These are phyloP conservation scores for Threskiornis aethiopicus DNA, from an alignment of 2,797 vertebrate species.

Conservation along the genomic window DNA sequence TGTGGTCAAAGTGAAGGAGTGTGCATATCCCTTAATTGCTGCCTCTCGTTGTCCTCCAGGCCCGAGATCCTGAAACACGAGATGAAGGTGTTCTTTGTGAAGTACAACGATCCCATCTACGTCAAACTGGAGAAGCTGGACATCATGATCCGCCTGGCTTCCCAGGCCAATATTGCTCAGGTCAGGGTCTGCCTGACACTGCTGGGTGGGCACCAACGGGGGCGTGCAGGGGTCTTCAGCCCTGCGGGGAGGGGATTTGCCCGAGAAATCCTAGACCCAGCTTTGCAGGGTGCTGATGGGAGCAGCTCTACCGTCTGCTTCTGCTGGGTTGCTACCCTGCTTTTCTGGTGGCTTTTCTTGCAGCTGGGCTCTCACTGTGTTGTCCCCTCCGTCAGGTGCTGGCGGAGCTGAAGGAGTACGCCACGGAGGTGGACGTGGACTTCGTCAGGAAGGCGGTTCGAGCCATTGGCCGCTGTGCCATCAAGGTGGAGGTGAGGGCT, in stretches of 20 bases:
- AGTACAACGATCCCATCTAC: slow-evolving; percentile 98
- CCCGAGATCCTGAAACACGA: slow-evolving; percentile 97
- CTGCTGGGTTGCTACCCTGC: rapidly evolving
- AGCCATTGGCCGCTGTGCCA: slow-evolving; percentile 96
- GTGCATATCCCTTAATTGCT: rapidly evolving
- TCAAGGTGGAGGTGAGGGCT: slow-evolving; percentile 93
- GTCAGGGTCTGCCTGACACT: slow-evolving; percentile 52
- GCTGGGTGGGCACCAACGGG: neutral
- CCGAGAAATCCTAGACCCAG: no score
- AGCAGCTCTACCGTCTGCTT: neutral
- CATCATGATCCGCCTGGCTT: slow-evolving; percentile 98
- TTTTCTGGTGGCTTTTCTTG: neutral
- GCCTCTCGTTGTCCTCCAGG: slow-evolving; percentile 55
- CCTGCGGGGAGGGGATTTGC: rapidly evolving
- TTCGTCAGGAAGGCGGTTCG: slow-evolving; percentile 95
- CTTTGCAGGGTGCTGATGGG: rapidly evolving
- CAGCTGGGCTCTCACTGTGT: neutral
- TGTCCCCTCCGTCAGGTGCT: slow-evolving; percentile 80
- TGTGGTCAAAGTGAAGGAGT: neutral
- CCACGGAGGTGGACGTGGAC: slow-evolving; percentile 97
- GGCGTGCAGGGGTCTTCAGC: rapidly evolving
- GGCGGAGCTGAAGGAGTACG: slow-evolving; percentile 96
- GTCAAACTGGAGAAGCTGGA: slow-evolving; percentile 98
- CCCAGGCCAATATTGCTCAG: slow-evolving; percentile 98
- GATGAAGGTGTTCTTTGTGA: slow-evolving; percentile 99